phyloP scores from a whole-genome alignment of 2,113 vertebrate species.

The Thamnaconus septentrionalis region DNA sequence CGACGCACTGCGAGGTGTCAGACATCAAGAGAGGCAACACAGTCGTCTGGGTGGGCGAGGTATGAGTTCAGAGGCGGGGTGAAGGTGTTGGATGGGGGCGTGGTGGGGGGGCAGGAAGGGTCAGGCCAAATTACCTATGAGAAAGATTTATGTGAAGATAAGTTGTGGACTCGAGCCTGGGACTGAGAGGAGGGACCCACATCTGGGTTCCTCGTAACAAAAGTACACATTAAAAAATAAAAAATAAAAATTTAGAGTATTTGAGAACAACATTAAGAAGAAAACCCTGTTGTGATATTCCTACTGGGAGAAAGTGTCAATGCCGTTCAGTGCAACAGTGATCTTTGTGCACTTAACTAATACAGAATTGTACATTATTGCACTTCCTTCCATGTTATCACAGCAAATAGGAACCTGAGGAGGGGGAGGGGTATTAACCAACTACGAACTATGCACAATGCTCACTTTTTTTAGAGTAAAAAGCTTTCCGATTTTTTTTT shows the following conservation, averaged over 20 bases:
- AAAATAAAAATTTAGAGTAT: conserved; percentile 31
- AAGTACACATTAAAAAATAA: conserved; percentile 57
- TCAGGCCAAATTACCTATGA: conserved; percentile 60
- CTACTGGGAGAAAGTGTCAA: conserved; percentile 70
- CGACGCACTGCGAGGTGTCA: conserved; percentile 89
- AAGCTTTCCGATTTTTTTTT: conserved; percentile 71
- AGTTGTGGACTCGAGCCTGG: conserved; percentile 73
- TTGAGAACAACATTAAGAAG: conserved; percentile 56
- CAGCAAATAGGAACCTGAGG: conserved; percentile 72
- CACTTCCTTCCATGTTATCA: conserved; percentile 78
- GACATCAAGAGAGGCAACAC: conserved; percentile 87
- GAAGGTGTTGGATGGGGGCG: conserved; percentile 15
- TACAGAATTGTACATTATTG: conserved; percentile 74
- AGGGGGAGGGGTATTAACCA: conserved; percentile 68
- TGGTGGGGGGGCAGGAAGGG: conserved; percentile 26
- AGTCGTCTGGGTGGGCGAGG: conserved; percentile 93
- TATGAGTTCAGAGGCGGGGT: conserved; percentile 74
- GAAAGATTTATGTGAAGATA: conserved; percentile 65
- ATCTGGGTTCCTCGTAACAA: conserved; percentile 70
- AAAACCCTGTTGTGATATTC: conserved; percentile 68
- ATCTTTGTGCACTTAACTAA: conserved; percentile 76
- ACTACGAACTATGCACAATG: conserved; percentile 83
- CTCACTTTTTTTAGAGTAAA: conserved; percentile 79
- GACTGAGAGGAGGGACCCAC: conserved; percentile 65
- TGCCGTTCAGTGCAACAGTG: conserved; percentile 79